Percentiles rank a stretch among this genome's conserved stretches.
Evolutionary conservation across 2,888 invertebrate species (phyloP).

Genomic region (Lasioglossum malachurum): DNA sequence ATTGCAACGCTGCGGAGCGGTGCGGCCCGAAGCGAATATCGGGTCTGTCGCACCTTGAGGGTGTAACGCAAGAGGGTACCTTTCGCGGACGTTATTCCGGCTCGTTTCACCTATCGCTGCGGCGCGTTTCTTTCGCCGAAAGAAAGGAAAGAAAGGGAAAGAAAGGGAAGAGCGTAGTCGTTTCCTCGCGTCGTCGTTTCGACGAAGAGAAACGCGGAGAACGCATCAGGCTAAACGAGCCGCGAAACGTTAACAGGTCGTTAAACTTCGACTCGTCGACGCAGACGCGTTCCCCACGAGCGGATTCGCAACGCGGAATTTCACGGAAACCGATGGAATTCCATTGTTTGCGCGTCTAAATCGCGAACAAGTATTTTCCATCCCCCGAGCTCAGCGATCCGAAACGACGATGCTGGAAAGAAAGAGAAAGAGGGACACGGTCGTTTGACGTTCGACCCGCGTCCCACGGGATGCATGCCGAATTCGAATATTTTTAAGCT

Average conservation of each 20-base stretch:
- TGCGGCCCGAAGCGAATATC: slow-evolving; percentile 44
- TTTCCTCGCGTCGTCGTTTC: background rate
- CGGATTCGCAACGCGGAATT: background rate
- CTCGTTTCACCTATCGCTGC: slow-evolving; percentile 14
- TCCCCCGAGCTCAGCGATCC: background rate
- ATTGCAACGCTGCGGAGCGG: slow-evolving; percentile 22
- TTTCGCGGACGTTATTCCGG: slow-evolving; percentile 13
- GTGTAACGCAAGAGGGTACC: slow-evolving; percentile 25
- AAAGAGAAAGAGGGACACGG: background rate
- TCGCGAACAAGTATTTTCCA: background rate
- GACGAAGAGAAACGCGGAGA: background rate
- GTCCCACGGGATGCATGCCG: slow-evolving; percentile 4
- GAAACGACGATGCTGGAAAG: background rate
- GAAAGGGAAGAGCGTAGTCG: background rate
- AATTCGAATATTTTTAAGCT: slow-evolving; percentile 28
- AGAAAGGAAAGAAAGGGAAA: background rate
- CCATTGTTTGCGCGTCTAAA: background rate
- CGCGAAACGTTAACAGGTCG: slow-evolving; percentile 4
- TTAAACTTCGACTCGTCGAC: background rate
- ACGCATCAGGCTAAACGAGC: background rate
- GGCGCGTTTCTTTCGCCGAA: slow-evolving; percentile 9
- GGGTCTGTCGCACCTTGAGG: slow-evolving; percentile 50
- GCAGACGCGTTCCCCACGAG: background rate
- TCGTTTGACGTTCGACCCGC: background rate
- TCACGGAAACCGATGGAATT: background rate